phyloP scores from a whole-genome alignment of 2,113 vertebrate species.

The Tylochromis polylepis region DNA sequence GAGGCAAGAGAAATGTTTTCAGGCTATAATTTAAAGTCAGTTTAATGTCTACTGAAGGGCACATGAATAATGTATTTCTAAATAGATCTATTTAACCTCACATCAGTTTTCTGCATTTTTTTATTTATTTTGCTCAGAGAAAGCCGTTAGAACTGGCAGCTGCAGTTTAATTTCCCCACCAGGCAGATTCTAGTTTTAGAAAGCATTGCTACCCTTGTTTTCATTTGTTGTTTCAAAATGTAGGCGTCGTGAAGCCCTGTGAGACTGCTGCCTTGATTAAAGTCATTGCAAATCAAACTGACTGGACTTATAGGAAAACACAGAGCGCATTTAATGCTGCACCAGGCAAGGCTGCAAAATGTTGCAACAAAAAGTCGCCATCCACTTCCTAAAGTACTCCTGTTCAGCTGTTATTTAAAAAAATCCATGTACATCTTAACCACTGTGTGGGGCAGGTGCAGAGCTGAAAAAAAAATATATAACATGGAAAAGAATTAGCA shows the following conservation, averaged over 20 bases:
- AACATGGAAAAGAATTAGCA: background rate
- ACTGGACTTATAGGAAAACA: background rate
- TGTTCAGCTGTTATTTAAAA: background rate
- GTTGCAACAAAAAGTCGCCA: background rate
- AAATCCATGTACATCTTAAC: background rate
- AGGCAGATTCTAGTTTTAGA: background rate
- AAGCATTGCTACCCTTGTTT: background rate
- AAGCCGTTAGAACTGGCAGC: background rate
- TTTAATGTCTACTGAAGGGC: constrained; percentile 6
- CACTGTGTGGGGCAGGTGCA: background rate
- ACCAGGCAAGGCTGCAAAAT: background rate
- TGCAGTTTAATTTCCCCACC: constrained; percentile 17
- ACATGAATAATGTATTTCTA: constrained; percentile 45
- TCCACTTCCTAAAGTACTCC: background rate
- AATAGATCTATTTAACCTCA: constrained; percentile 39
- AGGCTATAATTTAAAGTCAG: background rate
- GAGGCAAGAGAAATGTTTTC: constrained; percentile 7
- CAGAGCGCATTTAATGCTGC: background rate
- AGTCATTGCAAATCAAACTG: constrained; percentile 3
- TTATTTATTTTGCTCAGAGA: constrained; percentile 8
- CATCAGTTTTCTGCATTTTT: background rate
- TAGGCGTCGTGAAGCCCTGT: background rate
- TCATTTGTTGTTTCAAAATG: background rate
- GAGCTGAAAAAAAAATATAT: background rate
- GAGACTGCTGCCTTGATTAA: constrained; percentile 11